Conservation (phyloP, 2,797 vertebrate species). For the Rhincodon typus region DNA sequence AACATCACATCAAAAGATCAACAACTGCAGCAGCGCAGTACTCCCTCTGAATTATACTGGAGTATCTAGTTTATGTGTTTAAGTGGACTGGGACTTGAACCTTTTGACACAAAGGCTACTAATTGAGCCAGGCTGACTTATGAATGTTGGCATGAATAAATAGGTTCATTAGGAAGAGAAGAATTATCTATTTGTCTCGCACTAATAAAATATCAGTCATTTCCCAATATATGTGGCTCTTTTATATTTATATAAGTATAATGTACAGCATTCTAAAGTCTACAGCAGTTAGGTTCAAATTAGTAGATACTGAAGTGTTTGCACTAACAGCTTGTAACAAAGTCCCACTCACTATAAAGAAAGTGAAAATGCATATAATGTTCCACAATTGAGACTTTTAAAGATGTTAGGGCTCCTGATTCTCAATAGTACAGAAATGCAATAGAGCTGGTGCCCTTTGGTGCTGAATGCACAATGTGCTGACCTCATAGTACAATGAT, state of each 20-base stretch:
- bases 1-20: neutral
- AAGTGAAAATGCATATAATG: neutral
- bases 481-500: neutral
- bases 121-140: neutral
- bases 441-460: neutral
- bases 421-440: neutral
- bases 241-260: neutral
- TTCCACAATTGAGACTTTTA: neutral
- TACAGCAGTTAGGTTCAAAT: neutral
- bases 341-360: neutral
- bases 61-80: neutral
- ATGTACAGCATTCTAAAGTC: neutral
- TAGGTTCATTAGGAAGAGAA: neutral
- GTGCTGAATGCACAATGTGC: neutral
- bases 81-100: neutral
- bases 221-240: neutral
- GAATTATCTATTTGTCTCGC: neutral
- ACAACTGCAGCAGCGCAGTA: neutral
- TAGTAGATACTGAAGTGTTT: neutral
- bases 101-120: neutral
- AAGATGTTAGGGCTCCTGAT: neutral
- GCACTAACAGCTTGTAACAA: neutral
- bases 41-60: neutral
- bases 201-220: neutral
- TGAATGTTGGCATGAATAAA: neutral